Evolutionary conservation across 2,113 vertebrate genomes (phyloP).

Genomic region (Cyprinodon tularosa): DNA sequence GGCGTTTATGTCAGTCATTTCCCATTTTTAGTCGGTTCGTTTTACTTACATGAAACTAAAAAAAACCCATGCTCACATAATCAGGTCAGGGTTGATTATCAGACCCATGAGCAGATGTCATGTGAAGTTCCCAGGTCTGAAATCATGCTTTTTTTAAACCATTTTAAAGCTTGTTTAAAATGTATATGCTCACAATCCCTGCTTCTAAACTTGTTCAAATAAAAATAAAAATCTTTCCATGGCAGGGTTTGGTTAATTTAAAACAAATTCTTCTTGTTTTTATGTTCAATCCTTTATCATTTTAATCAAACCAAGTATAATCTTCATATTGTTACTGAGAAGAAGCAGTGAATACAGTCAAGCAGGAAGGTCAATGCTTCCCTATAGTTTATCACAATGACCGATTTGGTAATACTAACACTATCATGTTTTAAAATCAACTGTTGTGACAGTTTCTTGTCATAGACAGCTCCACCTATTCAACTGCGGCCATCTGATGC

Average conservation of each 20-base stretch:
- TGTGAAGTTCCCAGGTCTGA: background rate
- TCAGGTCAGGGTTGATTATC: background rate
- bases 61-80: background rate
- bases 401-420: background rate
- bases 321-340: too few relatives aligned
- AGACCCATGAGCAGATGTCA: background rate
- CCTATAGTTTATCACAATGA: too few relatives aligned
- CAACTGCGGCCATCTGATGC: conserved; percentile 31
- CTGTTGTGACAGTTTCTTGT: background rate
- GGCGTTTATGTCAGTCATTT: background rate
- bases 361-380: too few relatives aligned
- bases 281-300: too few relatives aligned
- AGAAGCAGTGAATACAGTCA: too few relatives aligned
- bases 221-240: background rate
- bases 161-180: too few relatives aligned
- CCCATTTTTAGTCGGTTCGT: background rate
- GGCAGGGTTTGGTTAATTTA: too few relatives aligned
- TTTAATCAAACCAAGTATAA: too few relatives aligned
- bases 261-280: too few relatives aligned
- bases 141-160: background rate
- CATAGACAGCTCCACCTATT: background rate
- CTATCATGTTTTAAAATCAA: background rate
- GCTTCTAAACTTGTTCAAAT: background rate
- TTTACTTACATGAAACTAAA: background rate
- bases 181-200: background rate